These are phyloP conservation scores for Pseudachorutes palmiensis DNA, from an alignment of 1,140 invertebrate species.

Conservation along the genomic window DNA sequence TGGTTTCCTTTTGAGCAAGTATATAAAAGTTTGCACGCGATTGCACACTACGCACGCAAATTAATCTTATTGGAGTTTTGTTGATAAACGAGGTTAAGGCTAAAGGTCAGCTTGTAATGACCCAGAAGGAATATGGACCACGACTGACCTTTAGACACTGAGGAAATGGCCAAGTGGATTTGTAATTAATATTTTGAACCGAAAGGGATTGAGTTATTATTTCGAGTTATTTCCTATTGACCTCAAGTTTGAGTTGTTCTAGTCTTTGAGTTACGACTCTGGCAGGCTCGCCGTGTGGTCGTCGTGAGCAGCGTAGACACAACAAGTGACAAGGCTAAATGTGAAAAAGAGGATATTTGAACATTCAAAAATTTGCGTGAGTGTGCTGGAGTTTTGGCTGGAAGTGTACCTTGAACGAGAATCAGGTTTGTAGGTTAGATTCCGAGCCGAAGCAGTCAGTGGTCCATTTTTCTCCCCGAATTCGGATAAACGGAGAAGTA, in stretches of 20 bases:
- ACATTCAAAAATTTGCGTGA: slow-evolving; percentile 1
- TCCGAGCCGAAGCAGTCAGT: slow-evolving; percentile 8
- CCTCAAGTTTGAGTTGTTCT: not conserved
- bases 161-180: no score
- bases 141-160: no score
- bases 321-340: slow-evolving; percentile 7
- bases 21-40: no score
- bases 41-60: not conserved
- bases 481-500: not conserved
- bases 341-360: not conserved
- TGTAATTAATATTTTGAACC: no score
- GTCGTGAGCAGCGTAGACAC: not conserved
- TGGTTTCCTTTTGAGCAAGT: no score
- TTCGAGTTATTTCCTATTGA: no score
- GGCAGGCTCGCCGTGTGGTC: not conserved
- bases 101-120: no score
- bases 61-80: not conserved
- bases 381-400: not conserved
- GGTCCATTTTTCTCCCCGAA: slow-evolving; percentile 9
- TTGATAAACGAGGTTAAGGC: not conserved
- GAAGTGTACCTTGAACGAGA: not conserved
- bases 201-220: no score
- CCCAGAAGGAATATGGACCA: no score
- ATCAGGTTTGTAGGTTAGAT: slow-evolving; percentile 2
- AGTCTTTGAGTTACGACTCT: no score